Base-by-base conservation (phyloP, 2,113 vertebrate species). In the Rhinoderma darwinii region DNA sequence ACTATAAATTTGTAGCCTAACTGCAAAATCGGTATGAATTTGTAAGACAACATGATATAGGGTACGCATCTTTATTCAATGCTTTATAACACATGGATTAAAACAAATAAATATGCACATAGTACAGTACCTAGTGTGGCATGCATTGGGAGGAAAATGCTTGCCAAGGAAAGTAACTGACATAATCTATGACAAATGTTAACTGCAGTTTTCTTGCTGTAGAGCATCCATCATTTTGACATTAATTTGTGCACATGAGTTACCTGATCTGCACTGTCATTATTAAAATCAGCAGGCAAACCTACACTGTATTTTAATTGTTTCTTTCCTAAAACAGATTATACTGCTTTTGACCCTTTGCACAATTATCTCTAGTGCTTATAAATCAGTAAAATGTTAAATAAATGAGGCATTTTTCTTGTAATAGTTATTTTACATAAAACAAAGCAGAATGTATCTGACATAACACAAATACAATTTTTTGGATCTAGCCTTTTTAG, bases 201-300 rank as follows among this genome's bases (percentile, higher is more conserved):
- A 81, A 72, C 50, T 81, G 85, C 50, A n/a, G 37, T 59, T 82
- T 74, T 27, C 77, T 81, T 86, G 76, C 47, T 56, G 66, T 72
- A 56, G 50, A 73, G 50, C 76, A 86, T 86, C 85, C 63, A 86
- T 86, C 85, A 86, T 86, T 73, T 81, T 86, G 85, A 86, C 85
- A 81, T 59, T 86, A 81, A 86, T 86, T 81, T 86, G 85, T 86
- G 85, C 63, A 77, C 70, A 84, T 61, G 72, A 76, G 83, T 84
- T 84, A 84, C 85, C 37, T 86, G 66, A 73, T 86, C 77, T 86
- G 61, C 37, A 73, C 37, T 86, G 50, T 73, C 85, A 82, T 86
- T 81, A 86, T 81, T 86, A 70, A 72, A 86, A 86, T 80, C 84
- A 86, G 84, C 76, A 86, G 76, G 84, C 8, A 68, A 81, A 81